phyloP scores from a whole-genome alignment of 2,888 invertebrate genomes.

The Eristalis intricaria region DNA sequence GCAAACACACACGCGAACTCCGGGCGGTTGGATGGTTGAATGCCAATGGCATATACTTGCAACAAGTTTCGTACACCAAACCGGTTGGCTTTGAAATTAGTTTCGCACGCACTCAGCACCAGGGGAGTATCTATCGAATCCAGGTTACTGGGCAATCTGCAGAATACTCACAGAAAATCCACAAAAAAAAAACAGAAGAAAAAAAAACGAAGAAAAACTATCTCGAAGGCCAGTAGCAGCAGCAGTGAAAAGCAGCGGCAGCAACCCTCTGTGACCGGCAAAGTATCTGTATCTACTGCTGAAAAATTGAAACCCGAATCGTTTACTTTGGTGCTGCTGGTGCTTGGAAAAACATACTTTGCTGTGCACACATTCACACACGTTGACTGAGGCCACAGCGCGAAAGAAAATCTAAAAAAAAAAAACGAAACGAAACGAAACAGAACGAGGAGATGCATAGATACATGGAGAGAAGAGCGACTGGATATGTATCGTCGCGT shows the following conservation, averaged over 20 bases:
- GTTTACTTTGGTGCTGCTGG: constrained; percentile 12
- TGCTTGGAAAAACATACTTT: constrained; percentile 29
- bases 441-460: not conserved
- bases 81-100: not conserved
- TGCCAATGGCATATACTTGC: not conserved
- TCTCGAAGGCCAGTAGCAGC: not conserved
- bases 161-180: not conserved
- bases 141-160: not conserved
- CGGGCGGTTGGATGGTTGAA: not conserved
- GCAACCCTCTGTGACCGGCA: constrained; percentile 48
- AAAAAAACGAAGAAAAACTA: not conserved
- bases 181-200: not conserved
- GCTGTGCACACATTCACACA: not conserved
- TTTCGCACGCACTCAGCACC: not conserved
- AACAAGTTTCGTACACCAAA: not conserved
- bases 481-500: not conserved
- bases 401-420: constrained; percentile 9
- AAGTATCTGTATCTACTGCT: constrained; percentile 69
- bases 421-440: constrained; percentile 36
- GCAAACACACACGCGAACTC: not conserved
- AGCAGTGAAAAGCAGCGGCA: not conserved
- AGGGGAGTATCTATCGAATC: not conserved
- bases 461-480: constrained; percentile 9
- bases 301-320: constrained; percentile 31
- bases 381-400: not conserved